Percentiles rank a stretch among this genome's conserved stretches.
These are phyloP conservation scores for Apostichopus leukothele DNA, from an alignment of 53 echinoderm and acorn worm species.

Conservation along the genomic window DNA sequence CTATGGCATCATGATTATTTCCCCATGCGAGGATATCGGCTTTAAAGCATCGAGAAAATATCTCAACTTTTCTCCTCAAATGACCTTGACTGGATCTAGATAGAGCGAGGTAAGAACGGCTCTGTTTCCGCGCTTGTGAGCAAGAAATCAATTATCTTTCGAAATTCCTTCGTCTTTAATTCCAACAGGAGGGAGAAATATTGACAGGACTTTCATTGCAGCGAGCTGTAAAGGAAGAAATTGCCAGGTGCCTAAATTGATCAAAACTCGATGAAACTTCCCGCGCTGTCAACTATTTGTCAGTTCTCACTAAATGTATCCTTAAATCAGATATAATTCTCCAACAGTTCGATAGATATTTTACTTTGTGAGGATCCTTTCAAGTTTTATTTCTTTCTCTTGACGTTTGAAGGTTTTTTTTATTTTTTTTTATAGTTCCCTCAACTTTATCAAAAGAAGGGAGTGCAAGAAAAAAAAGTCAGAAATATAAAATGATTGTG, in stretches of 20 bases:
- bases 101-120: not conserved
- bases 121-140: not conserved
- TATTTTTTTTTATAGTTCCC: not conserved
- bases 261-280: not conserved
- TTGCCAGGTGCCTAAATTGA: slow-evolving; percentile 3
- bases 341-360: not conserved
- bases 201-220: not conserved
- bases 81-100: not conserved
- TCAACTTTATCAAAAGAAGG: not conserved
- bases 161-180: slow-evolving; percentile 1
- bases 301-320: not conserved
- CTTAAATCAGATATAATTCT: not conserved
- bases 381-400: too few relatives aligned
- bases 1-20: not conserved
- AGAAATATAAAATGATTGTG: too few relatives aligned
- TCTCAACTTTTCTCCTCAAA: not conserved
- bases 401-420: not conserved
- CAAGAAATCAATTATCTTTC: slow-evolving; percentile 22
- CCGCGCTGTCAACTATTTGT: not conserved
- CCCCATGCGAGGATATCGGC: not conserved
- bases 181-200: not conserved
- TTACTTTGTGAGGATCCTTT: too few relatives aligned
- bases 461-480: too few relatives aligned
- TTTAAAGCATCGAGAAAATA: not conserved
- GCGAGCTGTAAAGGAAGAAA: not conserved